A percentile compares a stretch with the other conserved stretches of the same genome.
phyloP scores from a whole-genome alignment of 2,113 vertebrate genomes.

The Mus musculus region GRCm39 chr12:29124001-29124500 shows the following conservation, averaged over 20 bases:
- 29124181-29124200: background rate
- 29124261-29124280: background rate
- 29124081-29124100: background rate
- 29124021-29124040: background rate
- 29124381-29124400: background rate
- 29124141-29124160: background rate
- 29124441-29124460: background rate
- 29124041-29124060: too few species aligned
- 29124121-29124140: background rate
- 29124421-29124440: background rate
- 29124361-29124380: background rate
- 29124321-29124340: background rate
- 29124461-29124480: too few species aligned
- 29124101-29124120: background rate
- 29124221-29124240: background rate
- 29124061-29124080: background rate
- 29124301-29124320: background rate
- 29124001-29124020: background rate
- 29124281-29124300: background rate
- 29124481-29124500: background rate
- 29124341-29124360: background rate
- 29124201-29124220: background rate
- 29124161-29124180: background rate
- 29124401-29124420: background rate
- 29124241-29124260: background rate